Base-by-base conservation (phyloP, 1,140 invertebrate species). In the Pogonus chalceus region DNA sequence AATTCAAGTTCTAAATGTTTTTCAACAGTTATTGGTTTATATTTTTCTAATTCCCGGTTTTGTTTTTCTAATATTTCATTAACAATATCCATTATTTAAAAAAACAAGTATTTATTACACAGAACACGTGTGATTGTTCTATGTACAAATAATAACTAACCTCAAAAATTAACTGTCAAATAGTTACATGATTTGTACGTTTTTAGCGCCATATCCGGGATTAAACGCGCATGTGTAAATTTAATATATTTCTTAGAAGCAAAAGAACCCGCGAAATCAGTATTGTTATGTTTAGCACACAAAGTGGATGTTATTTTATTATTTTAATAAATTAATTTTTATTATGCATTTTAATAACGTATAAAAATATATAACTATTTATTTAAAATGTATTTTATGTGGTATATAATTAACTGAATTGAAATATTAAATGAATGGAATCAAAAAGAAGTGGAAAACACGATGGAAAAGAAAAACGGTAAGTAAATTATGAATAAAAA, bases 1-100 rank as follows among this genome's bases (percentile, higher is more conserved):
- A 80, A 75, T n/a, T 85, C 79, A 23, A 85, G 70, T 51, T 87
- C 83, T 23, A 86, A 69, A 65, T 84, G 79, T 63, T 88, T 88
- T 35, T 84, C 74, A 20, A 87, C 84, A 20, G 69, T 76, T 14
- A 81, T 84, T 26, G 81, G 72, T 65, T 84, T 85, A 60, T 79
- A 82, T 66, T 81, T 82, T 56, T 78, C 76, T 22, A 76, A 72
- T 59, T 79, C 78, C 58, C 73, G 72, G 52, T 76, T 73, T 59
- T 80, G 74, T 64, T 74, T 76, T 64, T 80, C 74, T 59, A 83
- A 72, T 60, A 82, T 76, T 64, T 75, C 73, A 58, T 76, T 76
- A n/a, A 82, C 77, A 56, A 81, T 73, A 74, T 81, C 79, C 79
- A 82, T 83, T 69, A n/a, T n/a, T 59, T 75, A 23, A 55, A 52